A percentile compares a stretch with the other conserved stretches of the same genome.
Evolutionary conservation across 2,797 vertebrate species (phyloP).

Genomic region (Acanthis flammea): DNA sequence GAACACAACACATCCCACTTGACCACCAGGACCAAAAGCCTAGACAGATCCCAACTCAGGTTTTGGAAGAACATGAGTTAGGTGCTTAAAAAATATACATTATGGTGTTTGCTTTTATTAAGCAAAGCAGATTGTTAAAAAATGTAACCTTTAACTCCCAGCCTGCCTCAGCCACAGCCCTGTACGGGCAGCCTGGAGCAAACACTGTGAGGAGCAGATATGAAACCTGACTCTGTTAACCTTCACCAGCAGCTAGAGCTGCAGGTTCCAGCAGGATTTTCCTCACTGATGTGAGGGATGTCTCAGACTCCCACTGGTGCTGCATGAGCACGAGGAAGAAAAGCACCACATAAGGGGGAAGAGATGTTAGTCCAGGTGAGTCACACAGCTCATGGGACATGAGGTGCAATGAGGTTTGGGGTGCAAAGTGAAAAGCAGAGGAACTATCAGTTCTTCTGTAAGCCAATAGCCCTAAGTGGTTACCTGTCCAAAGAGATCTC

Average conservation of each 20-base stretch:
- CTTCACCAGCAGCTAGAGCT: background rate
- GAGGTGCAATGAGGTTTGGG: no score
- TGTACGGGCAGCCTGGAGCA: background rate
- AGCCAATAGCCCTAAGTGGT: background rate
- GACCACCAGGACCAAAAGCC: background rate
- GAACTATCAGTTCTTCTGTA: background rate
- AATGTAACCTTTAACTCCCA: background rate
- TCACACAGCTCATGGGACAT: background rate
- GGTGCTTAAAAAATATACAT: background rate
- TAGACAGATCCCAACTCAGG: background rate
- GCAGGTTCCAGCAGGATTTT: background rate
- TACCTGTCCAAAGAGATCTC: background rate
- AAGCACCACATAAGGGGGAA: background rate
- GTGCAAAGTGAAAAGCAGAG: background rate
- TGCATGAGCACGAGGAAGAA: background rate
- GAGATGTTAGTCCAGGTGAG: background rate
- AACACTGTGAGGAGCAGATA: background rate
- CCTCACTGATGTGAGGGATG: background rate
- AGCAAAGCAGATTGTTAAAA: background rate
- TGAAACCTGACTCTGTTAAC: constrained; percentile 17
- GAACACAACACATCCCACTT: background rate
- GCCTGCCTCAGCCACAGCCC: background rate
- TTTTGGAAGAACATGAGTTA: background rate
- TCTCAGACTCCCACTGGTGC: background rate
- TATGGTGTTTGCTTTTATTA: background rate